Evolutionary conservation across 2,888 invertebrate species (phyloP).

Genomic region (Drosophila antonietae): DNA sequence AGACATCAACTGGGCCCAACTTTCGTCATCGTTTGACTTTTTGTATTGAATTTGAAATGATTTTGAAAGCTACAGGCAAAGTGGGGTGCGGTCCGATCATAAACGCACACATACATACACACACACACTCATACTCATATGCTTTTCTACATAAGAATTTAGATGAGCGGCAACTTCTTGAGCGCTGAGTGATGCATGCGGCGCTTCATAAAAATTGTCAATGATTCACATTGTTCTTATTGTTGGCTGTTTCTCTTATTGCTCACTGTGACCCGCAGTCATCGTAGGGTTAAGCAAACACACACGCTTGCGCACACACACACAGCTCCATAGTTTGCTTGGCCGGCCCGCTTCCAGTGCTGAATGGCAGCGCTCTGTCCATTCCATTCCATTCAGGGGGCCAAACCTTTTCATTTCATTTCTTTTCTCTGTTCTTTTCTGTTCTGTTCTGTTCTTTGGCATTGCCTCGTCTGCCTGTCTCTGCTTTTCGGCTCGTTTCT

Average conservation of each 20-base stretch:
- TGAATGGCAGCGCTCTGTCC: slow-evolving; percentile 44
- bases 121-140: not conserved
- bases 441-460: not conserved
- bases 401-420: slow-evolving; percentile 39
- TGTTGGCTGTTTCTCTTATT: slow-evolving; percentile 22
- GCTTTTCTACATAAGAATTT: slow-evolving; percentile 22
- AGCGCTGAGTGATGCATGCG: slow-evolving; percentile 75
- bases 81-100: slow-evolving; percentile 69
- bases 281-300: slow-evolving; percentile 68
- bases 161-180: slow-evolving; percentile 54
- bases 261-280: slow-evolving; percentile 60
- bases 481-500: slow-evolving; percentile 33
- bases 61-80: slow-evolving; percentile 69
- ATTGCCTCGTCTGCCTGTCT: not conserved
- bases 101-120: slow-evolving; percentile 3
- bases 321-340: slow-evolving; percentile 11
- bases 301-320: not conserved
- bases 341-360: slow-evolving; percentile 21
- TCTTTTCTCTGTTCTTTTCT: not conserved
- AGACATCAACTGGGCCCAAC: slow-evolving; percentile 41
- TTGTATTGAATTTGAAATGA: slow-evolving; percentile 80
- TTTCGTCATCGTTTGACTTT: slow-evolving; percentile 76
- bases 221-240: slow-evolving; percentile 71
- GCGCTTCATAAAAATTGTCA: slow-evolving; percentile 77
- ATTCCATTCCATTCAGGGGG: slow-evolving; percentile 22